Evolutionary conservation across 2,797 vertebrate genomes (phyloP).

Genomic region (Zalophus californianus): DNA sequence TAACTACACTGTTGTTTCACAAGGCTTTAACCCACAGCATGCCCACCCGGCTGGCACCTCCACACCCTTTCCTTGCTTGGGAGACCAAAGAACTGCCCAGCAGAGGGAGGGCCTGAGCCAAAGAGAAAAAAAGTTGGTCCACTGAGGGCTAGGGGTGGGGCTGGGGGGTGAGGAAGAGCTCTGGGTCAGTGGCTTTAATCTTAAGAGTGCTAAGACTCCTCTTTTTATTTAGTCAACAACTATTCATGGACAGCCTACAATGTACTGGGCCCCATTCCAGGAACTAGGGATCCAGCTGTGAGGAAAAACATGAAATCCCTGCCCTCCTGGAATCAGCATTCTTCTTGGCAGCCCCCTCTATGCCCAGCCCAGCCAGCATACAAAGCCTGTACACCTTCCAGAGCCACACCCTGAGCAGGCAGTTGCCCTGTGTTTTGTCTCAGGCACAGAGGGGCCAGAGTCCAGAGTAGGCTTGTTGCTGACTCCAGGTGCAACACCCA

Average conservation of each 20-base stretch:
- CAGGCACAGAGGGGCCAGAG: neutral
- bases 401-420: neutral
- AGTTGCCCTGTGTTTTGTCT: neutral
- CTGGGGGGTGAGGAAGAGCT: neutral
- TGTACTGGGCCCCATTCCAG: neutral
- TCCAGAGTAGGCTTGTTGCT: neutral
- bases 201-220: neutral
- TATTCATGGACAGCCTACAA: neutral
- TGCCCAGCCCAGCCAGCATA: neutral
- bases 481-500: neutral
- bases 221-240: conserved; percentile 47
- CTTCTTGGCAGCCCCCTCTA: neutral
- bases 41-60: conserved; percentile 73
- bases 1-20: conserved; percentile 75
- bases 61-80: conserved; percentile 78
- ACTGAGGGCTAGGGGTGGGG: neutral
- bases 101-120: conserved; percentile 81
- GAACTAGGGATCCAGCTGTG: neutral
- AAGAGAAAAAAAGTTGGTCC: conserved; percentile 57
- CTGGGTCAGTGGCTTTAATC: conserved; percentile 33
- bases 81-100: conserved; percentile 61
- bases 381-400: neutral
- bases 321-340: neutral
- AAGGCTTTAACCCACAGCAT: conserved; percentile 81
- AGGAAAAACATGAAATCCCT: conserved; percentile 15